Evolutionary conservation across 2,797 vertebrate species (phyloP).

Genomic region (Kryptolebias ocellatus): DNA sequence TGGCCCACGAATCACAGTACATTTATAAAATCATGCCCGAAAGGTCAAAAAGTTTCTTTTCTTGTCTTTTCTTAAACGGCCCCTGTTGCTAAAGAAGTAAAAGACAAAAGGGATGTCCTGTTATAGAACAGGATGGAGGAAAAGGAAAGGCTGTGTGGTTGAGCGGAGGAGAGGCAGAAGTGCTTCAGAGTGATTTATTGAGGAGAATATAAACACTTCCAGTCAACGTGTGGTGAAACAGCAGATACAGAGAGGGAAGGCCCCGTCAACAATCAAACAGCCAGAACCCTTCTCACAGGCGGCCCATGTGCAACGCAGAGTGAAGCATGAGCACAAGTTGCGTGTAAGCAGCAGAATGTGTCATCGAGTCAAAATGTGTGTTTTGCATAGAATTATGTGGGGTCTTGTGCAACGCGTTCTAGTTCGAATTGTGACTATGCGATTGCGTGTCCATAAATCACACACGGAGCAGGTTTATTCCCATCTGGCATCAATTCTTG

Average conservation of each 20-base stretch:
- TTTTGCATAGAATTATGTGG: constrained; percentile 34
- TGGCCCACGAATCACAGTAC: no score
- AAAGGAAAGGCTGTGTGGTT: constrained; percentile 33
- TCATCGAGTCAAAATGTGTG: constrained; percentile 28
- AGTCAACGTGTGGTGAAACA: constrained; percentile 11
- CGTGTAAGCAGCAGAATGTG: constrained; percentile 36
- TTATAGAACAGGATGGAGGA: constrained; percentile 39
- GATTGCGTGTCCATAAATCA: constrained; percentile 46
- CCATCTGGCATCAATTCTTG: constrained; percentile 67
- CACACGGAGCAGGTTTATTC: constrained; percentile 57
- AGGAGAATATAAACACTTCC: constrained; percentile 7
- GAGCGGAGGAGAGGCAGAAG: constrained; percentile 20
- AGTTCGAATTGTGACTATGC: constrained; percentile 24
- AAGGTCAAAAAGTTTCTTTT: constrained; percentile 1
- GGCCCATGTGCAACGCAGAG: constrained; percentile 32
- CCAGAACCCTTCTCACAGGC: constrained; percentile 30
- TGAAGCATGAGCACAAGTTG: constrained; percentile 27
- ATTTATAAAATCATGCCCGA: no score
- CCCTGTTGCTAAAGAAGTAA: constrained; percentile 16
- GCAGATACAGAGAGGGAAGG: constrained; percentile 13
- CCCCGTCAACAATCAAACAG: constrained; percentile 25
- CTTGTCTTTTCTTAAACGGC: not conserved
- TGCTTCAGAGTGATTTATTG: constrained; percentile 27
- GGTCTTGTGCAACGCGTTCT: constrained; percentile 44
- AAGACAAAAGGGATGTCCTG: constrained; percentile 31